Conservation (phyloP, 1,140 invertebrate genomes). For the Zaprionus davidi region DNA sequence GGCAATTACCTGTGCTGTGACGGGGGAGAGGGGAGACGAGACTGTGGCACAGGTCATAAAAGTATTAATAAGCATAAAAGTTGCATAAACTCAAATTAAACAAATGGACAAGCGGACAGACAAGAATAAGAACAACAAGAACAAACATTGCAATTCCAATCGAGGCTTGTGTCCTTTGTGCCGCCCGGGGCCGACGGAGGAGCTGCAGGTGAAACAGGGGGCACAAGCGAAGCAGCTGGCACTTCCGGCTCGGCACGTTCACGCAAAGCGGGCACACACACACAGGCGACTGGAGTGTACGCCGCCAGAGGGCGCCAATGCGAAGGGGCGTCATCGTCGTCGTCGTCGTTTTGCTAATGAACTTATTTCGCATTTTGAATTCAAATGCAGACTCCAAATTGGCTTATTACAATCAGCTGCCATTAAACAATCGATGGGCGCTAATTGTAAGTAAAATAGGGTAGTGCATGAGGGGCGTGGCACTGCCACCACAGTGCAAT, state of each 20-base stretch:
- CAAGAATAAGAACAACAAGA: not conserved
- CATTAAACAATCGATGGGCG: slow-evolving; percentile 69
- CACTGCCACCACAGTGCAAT: slow-evolving; percentile 2
- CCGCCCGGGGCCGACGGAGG: not conserved
- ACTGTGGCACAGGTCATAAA: slow-evolving; percentile 32
- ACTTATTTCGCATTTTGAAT: slow-evolving; percentile 74
- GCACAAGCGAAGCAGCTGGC: slow-evolving; percentile 9
- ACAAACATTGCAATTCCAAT: slow-evolving; percentile 47
- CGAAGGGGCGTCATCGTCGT: slow-evolving; percentile 13
- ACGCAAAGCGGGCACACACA: slow-evolving; percentile 10
- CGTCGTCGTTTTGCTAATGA: slow-evolving; percentile 58
- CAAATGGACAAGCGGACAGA: slow-evolving; percentile 25
- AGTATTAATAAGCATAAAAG: slow-evolving; percentile 65
- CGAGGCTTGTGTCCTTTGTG: slow-evolving; percentile 23
- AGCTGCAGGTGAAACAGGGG: not conserved
- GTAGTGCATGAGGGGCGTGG: not conserved
- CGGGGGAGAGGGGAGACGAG: not conserved
- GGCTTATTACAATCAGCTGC: slow-evolving; percentile 71
- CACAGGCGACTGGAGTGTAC: not conserved
- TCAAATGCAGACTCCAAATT: slow-evolving; percentile 64
- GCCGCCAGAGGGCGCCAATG: slow-evolving; percentile 21
- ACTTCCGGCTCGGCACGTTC: slow-evolving; percentile 30
- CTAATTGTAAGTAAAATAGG: slow-evolving; percentile 62
- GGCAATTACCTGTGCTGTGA: slow-evolving; percentile 39
- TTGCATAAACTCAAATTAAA: slow-evolving; percentile 66